Percentiles rank a stretch among this genome's conserved stretches.
Conservation (phyloP, 2,113 vertebrate genomes). For the Epinephelus fuscoguttatus region DNA sequence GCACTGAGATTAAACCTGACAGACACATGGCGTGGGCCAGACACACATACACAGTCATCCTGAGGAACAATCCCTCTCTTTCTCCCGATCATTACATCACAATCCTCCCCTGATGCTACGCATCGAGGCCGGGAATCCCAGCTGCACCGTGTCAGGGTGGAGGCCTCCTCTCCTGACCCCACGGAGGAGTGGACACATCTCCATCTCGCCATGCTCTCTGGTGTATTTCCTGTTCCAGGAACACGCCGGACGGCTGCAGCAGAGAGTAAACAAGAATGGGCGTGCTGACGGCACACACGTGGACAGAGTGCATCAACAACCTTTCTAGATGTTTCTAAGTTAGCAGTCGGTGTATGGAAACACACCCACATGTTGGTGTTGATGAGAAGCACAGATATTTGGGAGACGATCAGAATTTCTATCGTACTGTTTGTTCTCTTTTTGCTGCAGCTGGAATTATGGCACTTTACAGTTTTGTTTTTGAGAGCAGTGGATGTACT, state of each 20-base stretch:
- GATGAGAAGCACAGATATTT: conserved; percentile 57
- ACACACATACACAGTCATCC: conserved; percentile 35
- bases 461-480: conserved; percentile 29
- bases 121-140: conserved; percentile 57
- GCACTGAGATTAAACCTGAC: conserved; percentile 20
- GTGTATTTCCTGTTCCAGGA: conserved; percentile 59
- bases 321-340: conserved; percentile 28
- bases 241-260: conserved; percentile 21
- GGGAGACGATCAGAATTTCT: conserved; percentile 26
- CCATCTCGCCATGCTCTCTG: conserved; percentile 40
- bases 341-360: conserved; percentile 50
- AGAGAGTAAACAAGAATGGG: conserved; percentile 59
- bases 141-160: conserved; percentile 60
- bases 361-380: conserved; percentile 47
- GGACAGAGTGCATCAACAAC: conserved; percentile 8
- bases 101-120: conserved; percentile 28
- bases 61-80: conserved; percentile 69
- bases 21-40: conserved; percentile 23
- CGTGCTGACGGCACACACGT: conserved; percentile 11
- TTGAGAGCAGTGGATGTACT: conserved; percentile 12
- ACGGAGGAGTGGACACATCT: conserved; percentile 59
- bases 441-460: conserved; percentile 56
- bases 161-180: conserved; percentile 52
- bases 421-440: conserved; percentile 59
- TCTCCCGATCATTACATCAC: conserved; percentile 38